A percentile compares a stretch with the other conserved stretches of the same genome.
phyloP scores from a whole-genome alignment of 2,113 vertebrate genomes.

The Pipra filicauda region DNA sequence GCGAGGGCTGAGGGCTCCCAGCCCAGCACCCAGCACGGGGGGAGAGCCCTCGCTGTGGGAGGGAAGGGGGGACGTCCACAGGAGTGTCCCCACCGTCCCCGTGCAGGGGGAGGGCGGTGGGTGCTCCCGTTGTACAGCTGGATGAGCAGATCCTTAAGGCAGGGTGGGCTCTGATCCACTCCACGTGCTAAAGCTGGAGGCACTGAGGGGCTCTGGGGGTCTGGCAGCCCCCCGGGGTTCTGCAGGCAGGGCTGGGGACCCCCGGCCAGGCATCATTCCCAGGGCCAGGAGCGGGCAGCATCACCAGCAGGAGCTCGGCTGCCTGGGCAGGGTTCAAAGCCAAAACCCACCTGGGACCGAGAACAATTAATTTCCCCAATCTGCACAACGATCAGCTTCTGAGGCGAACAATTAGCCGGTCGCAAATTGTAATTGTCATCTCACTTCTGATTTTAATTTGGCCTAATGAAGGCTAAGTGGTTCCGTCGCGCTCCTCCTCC shows the following conservation, averaged over 20 bases:
- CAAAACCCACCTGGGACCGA: conserved; percentile 64
- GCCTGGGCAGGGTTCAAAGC: neutral
- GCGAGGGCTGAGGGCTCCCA: neutral
- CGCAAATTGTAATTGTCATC: conserved; percentile 78
- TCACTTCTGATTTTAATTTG: conserved; percentile 77
- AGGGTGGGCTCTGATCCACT: neutral
- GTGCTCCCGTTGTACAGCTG: rapidly evolving
- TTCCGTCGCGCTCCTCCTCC: conserved; percentile 33
- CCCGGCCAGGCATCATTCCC: rapidly evolving
- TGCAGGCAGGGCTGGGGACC: neutral
- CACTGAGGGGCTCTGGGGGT: neutral
- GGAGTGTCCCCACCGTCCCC: rapidly evolving
- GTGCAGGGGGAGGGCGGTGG: rapidly evolving
- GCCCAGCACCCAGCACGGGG: neutral
- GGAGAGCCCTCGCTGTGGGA: neutral
- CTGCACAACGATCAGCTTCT: conserved; percentile 58
- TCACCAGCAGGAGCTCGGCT: rapidly evolving
- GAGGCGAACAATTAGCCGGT: conserved; percentile 70
- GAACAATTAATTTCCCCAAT: conserved; percentile 71
- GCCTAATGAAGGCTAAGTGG: conserved; percentile 74
- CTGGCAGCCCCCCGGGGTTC: neutral
- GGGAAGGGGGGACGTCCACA: neutral
- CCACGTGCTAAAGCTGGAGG: neutral
- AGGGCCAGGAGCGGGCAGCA: neutral
- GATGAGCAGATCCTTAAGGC: rapidly evolving